phyloP scores from a whole-genome alignment of 2,888 invertebrate genomes.

The Noctua pronuba region DNA sequence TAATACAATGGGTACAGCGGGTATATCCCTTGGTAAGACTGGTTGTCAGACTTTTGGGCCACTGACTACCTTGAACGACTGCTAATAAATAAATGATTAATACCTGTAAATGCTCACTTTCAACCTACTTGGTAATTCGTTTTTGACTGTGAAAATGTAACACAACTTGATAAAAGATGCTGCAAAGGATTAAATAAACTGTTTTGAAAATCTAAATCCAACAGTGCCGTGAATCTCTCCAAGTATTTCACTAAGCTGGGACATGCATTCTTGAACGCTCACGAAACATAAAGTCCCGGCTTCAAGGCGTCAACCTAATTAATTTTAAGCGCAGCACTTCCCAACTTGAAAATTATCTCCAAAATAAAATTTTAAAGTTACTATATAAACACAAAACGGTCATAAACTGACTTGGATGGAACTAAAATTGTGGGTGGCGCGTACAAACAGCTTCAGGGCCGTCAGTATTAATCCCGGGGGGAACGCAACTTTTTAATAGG shows the following conservation, averaged over 20 bases:
- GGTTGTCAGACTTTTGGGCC: too few species aligned
- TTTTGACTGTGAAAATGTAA: neutral
- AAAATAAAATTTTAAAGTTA: constrained; percentile 60
- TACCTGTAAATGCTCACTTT: neutral
- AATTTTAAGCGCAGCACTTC: constrained; percentile 60
- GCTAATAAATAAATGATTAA: neutral
- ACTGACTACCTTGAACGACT: neutral
- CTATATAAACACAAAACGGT: constrained; percentile 59
- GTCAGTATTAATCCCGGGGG: constrained; percentile 57
- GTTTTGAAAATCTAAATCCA: constrained; percentile 23
- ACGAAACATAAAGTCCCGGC: constrained; percentile 38
- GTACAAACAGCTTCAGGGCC: constrained; percentile 50
- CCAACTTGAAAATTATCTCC: constrained; percentile 60
- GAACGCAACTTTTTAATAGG: constrained; percentile 68
- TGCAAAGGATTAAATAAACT: neutral
- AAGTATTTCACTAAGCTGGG: constrained; percentile 37
- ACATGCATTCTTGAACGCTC: constrained; percentile 35
- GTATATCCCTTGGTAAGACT: too few species aligned
- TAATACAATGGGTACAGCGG: too few species aligned
- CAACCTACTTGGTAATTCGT: neutral
- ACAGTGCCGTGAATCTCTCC: constrained; percentile 6
- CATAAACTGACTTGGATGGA: constrained; percentile 64
- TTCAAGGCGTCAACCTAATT: constrained; percentile 55
- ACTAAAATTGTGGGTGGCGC: constrained; percentile 64
- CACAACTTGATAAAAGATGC: neutral